Evolutionary conservation across 2,113 vertebrate genomes (phyloP).

Genomic region (Microtus montanus): DNA sequence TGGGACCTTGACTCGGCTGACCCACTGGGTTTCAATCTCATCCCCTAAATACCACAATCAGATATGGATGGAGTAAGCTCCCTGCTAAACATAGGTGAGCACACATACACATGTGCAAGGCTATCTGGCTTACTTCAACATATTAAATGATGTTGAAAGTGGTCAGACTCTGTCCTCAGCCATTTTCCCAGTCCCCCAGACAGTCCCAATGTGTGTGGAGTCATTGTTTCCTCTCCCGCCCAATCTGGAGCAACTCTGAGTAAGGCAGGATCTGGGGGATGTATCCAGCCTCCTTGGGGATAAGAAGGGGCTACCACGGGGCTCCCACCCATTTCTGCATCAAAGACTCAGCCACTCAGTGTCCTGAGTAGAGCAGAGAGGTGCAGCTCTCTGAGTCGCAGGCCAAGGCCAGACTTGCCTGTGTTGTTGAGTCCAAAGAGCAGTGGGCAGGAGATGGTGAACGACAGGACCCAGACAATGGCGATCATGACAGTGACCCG

Average conservation of each 20-base stretch:
- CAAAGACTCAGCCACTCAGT: not conserved
- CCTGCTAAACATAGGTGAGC: too few species aligned
- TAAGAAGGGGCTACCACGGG: not conserved
- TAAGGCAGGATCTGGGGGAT: not conserved
- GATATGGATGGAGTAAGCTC: not conserved
- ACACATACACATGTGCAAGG: not conserved
- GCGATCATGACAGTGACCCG: conserved; percentile 97
- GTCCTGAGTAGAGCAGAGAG: too few species aligned
- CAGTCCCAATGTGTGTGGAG: not conserved
- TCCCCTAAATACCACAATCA: not conserved
- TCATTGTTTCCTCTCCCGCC: not conserved
- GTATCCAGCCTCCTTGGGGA: not conserved
- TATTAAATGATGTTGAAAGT: conserved; percentile 9
- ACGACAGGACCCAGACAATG: conserved; percentile 97
- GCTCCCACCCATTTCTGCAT: not conserved
- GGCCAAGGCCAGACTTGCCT: conserved; percentile 84
- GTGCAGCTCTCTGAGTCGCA: not conserved
- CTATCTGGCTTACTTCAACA: not conserved
- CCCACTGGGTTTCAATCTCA: not conserved
- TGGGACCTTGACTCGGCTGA: not conserved
- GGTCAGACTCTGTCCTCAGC: not conserved
- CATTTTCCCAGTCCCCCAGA: not conserved
- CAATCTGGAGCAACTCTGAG: not conserved
- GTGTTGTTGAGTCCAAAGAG: conserved; percentile 98
- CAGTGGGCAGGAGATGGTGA: conserved; percentile 97